Base-by-base conservation (phyloP, 2,113 vertebrate genomes). In the Calonectris borealis region DNA sequence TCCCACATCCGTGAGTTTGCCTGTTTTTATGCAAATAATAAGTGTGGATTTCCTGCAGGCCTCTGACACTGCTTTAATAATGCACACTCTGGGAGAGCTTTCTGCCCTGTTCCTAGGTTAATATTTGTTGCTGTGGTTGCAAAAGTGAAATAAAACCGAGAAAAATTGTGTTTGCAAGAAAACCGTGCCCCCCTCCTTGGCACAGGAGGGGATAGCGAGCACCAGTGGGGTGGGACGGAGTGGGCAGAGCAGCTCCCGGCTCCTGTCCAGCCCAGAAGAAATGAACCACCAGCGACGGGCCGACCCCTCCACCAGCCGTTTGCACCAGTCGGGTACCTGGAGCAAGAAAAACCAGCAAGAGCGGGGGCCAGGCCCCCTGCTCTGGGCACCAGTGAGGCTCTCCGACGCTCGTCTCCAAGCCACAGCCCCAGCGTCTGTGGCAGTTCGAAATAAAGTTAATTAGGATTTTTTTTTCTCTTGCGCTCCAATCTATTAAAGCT, bases 181-280 rank as follows among this genome's bases (percentile, higher is more conserved):
- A 84, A 86, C 17, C 0, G 0, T 29, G 9, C 7, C 46, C 5
- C 29, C 57, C 34, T 73, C 27, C 64, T 44, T 2, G 1, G 48
- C 24, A 5, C 13, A 4, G 18, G 8, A 32, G 66, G 6, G 10
- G 52, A 34, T 3, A 48, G 25, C 0, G 1, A 72, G 29, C 13
- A 17, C 11, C 2, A 1, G 19, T 5, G n/a, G 17, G 10, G 5
- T 11, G n/a, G 21, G 31, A 3, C 0, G 17, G 52, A 15, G 29
- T 4, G 34, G 4, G 27, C 40, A 44, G 44, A 83, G 29, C 4
- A 60, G 26, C 34, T 52, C 57, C 36, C 0, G 0, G 16, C 17
- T 80, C 40, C 48, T 31, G 5, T 9, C 36, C 15, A 66, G 44
- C 34, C 62, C n/a, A 66, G 87, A 25, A 55, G n/a, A 20, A 32